Evolutionary conservation across 1,140 invertebrate species (phyloP).

Genomic region (Eriocheir sinensis): DNA sequence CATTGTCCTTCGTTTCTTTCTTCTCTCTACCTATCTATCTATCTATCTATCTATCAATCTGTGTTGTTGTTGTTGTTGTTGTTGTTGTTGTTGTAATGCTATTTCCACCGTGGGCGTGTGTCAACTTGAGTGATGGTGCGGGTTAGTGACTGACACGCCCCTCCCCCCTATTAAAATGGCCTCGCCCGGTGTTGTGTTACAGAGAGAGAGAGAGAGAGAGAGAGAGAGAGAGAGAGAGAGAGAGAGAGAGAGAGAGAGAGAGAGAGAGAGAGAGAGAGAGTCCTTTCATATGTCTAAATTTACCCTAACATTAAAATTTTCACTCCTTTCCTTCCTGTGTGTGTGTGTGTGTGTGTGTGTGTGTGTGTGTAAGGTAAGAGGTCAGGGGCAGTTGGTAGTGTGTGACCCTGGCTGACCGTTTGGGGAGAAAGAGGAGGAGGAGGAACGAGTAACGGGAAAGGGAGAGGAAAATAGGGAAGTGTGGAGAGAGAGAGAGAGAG

Average conservation of each 20-base stretch:
- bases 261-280: too few species aligned
- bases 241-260: conserved; percentile 1
- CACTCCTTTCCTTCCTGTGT: background rate
- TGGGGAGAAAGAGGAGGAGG: background rate
- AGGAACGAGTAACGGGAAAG: background rate
- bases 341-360: conserved; percentile 22
- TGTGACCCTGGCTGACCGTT: background rate
- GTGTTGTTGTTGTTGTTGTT: background rate
- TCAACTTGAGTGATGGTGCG: background rate
- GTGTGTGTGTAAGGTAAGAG: background rate
- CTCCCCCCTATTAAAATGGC: too few species aligned
- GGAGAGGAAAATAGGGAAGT: background rate
- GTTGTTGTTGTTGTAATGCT: too few species aligned
- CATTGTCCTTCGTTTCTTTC: too few species aligned
- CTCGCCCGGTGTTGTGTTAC: too few species aligned
- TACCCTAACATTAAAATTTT: too few species aligned
- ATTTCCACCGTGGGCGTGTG: background rate
- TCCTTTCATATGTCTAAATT: too few species aligned
- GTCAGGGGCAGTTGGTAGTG: background rate
- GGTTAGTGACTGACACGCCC: background rate
- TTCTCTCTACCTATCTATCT: background rate
- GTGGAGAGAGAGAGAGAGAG: background rate
- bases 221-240: conserved; percentile 30
- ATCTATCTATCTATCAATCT: conserved; percentile 2
- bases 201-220: background rate